Conservation (phyloP, 2,113 vertebrate genomes). For the Pangasianodon gigas region DNA sequence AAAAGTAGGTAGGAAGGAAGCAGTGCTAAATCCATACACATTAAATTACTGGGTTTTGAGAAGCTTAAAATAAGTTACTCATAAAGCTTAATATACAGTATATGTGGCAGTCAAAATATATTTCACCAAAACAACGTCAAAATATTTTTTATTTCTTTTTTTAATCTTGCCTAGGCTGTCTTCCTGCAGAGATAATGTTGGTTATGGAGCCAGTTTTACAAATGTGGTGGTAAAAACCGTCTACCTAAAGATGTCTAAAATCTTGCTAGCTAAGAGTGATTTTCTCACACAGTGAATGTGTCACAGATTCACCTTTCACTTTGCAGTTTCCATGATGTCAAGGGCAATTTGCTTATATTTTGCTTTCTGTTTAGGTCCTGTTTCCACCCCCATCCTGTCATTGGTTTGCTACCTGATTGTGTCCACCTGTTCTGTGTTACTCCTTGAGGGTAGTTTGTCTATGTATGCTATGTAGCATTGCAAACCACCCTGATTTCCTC, state of each 20-base stretch:
- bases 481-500: neutral
- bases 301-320: neutral
- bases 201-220: neutral
- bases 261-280: neutral
- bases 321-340: neutral
- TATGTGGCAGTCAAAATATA: neutral
- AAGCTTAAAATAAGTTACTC: neutral
- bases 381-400: neutral
- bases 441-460: neutral
- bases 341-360: neutral
- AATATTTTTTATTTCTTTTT: neutral
- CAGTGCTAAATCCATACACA: neutral
- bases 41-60: neutral
- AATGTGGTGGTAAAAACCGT: neutral
- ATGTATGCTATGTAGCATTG: neutral
- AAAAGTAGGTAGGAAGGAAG: neutral
- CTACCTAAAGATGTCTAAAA: neutral
- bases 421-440: neutral
- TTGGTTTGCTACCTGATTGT: neutral
- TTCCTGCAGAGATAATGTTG: neutral
- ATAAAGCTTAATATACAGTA: neutral
- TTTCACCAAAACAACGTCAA: neutral
- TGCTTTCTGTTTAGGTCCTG: neutral
- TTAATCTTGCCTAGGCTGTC: neutral
- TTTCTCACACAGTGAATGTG: neutral